Percentiles rank a stretch among this genome's conserved stretches.
phyloP scores from a whole-genome alignment of 53 echinoderm and acorn worm species.

The Patiria pectinifera region DNA sequence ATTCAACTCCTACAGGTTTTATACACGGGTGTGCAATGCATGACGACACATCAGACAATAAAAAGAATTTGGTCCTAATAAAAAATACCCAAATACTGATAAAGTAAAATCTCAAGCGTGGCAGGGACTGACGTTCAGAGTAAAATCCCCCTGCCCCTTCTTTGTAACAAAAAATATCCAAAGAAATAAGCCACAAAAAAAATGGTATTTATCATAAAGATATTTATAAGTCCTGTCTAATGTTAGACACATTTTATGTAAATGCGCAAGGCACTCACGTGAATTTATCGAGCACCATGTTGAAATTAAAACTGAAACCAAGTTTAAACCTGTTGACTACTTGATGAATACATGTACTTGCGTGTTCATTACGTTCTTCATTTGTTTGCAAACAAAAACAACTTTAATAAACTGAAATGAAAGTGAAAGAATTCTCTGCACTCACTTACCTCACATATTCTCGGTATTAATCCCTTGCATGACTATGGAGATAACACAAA shows the following conservation, averaged over 20 bases:
- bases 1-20: background rate
- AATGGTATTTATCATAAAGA: no score
- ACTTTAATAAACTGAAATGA: background rate
- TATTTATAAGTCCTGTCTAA: no score
- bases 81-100: background rate
- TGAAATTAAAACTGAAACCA: no score
- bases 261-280: no score
- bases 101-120: background rate
- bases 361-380: background rate
- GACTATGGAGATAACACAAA: conserved; percentile 65
- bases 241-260: no score
- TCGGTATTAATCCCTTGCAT: conserved; percentile 88
- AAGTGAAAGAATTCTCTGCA: background rate
- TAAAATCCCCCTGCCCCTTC: background rate
- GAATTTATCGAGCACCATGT: no score
- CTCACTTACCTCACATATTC: conserved; percentile 93
- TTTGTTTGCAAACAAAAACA: background rate
- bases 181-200: no score
- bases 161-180: background rate
- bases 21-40: background rate
- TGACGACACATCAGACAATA: background rate
- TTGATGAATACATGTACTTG: no score
- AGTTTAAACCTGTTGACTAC: no score
- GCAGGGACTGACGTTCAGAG: background rate
- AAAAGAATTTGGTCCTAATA: background rate